A percentile compares a stretch with the other conserved stretches of the same genome.
Evolutionary conservation across 2,113 vertebrate genomes (phyloP).

Genomic region (Ranitomeya imitator): DNA sequence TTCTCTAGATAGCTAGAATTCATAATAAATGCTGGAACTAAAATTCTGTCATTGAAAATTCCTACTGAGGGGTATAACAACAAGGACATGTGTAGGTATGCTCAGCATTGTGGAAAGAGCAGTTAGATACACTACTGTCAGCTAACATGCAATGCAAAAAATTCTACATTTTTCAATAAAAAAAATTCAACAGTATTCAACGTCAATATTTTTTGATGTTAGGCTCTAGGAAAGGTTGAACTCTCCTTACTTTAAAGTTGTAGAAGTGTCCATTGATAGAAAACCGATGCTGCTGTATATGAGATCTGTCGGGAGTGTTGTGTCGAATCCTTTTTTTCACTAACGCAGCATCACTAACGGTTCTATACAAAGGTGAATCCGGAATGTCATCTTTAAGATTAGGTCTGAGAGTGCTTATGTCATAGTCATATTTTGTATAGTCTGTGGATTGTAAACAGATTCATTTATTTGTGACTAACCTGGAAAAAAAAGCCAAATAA

Average conservation of each 20-base stretch:
- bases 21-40: too few species aligned
- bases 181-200: too few species aligned
- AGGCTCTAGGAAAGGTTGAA: not conserved
- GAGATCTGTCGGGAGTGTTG: constrained; percentile 66
- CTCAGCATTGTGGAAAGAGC: not conserved
- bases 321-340: constrained; percentile 72
- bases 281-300: constrained; percentile 77
- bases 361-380: constrained; percentile 77
- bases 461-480: not conserved
- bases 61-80: too few species aligned
- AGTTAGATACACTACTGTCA: too few species aligned
- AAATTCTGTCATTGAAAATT: too few species aligned
- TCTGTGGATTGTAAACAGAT: constrained; percentile 65
- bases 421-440: constrained; percentile 70
- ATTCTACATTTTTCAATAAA: too few species aligned
- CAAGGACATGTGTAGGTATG: too few species aligned
- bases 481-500: not conserved
- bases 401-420: constrained; percentile 71
- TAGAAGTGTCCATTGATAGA: constrained; percentile 96
- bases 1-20: too few species aligned
- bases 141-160: too few species aligned
- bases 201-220: not conserved
- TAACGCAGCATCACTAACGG: constrained; percentile 73
- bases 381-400: constrained; percentile 58
- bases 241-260: constrained; percentile 80